These are phyloP conservation scores for Melanotaenia trifasciata DNA, from an alignment of 2,797 vertebrate genomes.

Conservation along the genomic window DNA sequence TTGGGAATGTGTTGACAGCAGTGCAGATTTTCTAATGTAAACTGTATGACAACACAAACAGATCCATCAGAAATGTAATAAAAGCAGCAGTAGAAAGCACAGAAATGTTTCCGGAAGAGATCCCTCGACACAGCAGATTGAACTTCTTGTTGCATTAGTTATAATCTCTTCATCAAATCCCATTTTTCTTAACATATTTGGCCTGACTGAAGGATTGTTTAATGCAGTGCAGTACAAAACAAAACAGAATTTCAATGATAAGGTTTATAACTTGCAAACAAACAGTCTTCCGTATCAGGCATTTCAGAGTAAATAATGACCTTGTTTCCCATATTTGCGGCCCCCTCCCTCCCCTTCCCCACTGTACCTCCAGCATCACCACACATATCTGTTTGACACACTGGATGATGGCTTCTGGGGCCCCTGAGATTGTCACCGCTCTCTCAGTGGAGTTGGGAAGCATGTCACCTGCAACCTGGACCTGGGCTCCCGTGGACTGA, in stretches of 20 bases:
- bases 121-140: conserved; percentile 1
- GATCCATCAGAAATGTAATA: background rate
- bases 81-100: background rate
- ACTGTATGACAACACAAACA: background rate
- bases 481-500: conserved; percentile 96
- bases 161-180: background rate
- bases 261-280: background rate
- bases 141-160: background rate
- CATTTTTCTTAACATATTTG: background rate
- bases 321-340: background rate
- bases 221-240: background rate
- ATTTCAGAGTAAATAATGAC: background rate
- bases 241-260: background rate
- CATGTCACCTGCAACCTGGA: conserved; percentile 96
- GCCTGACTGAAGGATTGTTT: background rate
- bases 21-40: conserved; percentile 3
- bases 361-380: conserved; percentile 97
- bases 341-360: conserved; percentile 26
- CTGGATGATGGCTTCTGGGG: conserved; percentile 96
- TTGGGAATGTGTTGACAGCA: conserved; percentile 7
- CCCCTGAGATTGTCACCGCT: conserved; percentile 95
- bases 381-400: conserved; percentile 98
- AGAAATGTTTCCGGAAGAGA: background rate
- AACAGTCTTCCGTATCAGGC: background rate
- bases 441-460: conserved; percentile 96